A percentile compares a stretch with the other conserved stretches of the same genome.
These are phyloP conservation scores for Lomographa bimaculata DNA, from an alignment of 2,888 invertebrate species.

Conservation along the genomic window DNA sequence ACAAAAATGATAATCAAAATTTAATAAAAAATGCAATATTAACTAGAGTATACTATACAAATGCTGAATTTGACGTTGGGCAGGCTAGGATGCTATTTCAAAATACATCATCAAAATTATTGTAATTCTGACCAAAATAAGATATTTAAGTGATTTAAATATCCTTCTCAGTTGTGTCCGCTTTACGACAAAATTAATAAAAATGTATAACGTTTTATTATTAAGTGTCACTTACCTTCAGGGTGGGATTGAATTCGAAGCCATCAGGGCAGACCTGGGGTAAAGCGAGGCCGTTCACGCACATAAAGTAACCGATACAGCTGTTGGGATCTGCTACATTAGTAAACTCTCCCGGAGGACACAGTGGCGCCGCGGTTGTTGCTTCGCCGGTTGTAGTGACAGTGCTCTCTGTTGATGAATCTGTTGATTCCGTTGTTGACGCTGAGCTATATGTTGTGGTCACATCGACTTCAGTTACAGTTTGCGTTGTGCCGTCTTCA, in stretches of 20 bases:
- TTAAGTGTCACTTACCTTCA: slow-evolving; percentile 38
- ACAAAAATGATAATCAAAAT: too few species aligned
- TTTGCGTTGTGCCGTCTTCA: slow-evolving; percentile 1
- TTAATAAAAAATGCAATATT: too few species aligned
- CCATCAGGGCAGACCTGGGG: slow-evolving; percentile 41
- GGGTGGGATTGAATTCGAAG: slow-evolving; percentile 39
- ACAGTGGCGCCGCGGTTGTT: slow-evolving; percentile 15
- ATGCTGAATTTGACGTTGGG: too few species aligned
- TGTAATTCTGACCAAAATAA: too few species aligned
- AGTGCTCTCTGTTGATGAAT: slow-evolving; percentile 1
- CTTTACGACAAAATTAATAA: too few species aligned
- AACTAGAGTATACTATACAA: too few species aligned
- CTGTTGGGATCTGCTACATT: slow-evolving; percentile 44
- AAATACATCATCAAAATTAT: too few species aligned
- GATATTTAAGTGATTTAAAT: too few species aligned
- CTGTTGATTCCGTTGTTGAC: slow-evolving; percentile 2
- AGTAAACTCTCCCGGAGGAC: slow-evolving; percentile 38
- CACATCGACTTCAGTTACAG: slow-evolving; percentile 1
- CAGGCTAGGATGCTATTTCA: too few species aligned
- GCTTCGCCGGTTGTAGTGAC: slow-evolving; percentile 1
- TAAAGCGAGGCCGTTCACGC: slow-evolving; percentile 38
- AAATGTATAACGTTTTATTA: too few species aligned
- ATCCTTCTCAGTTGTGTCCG: too few species aligned
- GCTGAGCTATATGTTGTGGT: slow-evolving; percentile 4
- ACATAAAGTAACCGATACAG: slow-evolving; percentile 48